A percentile compares a stretch with the other conserved stretches of the same genome.
Conservation (phyloP, 2,797 vertebrate genomes). For the Sebastes kiyomatsui region DNA sequence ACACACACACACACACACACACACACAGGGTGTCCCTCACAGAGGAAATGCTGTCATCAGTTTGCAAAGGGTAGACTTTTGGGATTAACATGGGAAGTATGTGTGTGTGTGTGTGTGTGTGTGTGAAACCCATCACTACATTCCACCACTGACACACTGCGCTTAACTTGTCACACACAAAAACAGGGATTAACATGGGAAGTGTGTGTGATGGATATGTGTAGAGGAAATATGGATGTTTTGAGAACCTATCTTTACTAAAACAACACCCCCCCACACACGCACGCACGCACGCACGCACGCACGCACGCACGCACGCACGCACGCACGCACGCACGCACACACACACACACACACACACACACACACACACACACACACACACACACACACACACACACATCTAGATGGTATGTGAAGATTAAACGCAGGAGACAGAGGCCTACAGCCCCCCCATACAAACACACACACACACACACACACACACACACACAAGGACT, state of each 20-base stretch:
- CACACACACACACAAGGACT: background rate
- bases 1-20: background rate
- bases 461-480: background rate
- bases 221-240: slow-evolving; percentile 53
- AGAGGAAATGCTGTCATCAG: slow-evolving; percentile 64
- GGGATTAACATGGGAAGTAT: slow-evolving; percentile 44
- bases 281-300: background rate
- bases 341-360: background rate
- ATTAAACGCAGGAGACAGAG: slow-evolving; percentile 37
- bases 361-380: background rate
- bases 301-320: no score
- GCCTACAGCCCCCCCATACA: background rate
- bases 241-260: slow-evolving; percentile 58
- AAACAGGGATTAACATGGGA: slow-evolving; percentile 63
- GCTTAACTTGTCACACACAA: slow-evolving; percentile 32
- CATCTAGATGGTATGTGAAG: slow-evolving; percentile 42
- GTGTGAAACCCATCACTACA: slow-evolving; percentile 3
- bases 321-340: background rate
- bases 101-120: slow-evolving; percentile 4
- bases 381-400: background rate
- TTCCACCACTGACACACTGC: slow-evolving; percentile 32
- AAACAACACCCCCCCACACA: slow-evolving; percentile 26
- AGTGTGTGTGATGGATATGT: slow-evolving; percentile 59
- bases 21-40: background rate
- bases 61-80: slow-evolving; percentile 51